Evolutionary conservation across 2,888 invertebrate species (phyloP).

Genomic region (Ophion costatus): DNA sequence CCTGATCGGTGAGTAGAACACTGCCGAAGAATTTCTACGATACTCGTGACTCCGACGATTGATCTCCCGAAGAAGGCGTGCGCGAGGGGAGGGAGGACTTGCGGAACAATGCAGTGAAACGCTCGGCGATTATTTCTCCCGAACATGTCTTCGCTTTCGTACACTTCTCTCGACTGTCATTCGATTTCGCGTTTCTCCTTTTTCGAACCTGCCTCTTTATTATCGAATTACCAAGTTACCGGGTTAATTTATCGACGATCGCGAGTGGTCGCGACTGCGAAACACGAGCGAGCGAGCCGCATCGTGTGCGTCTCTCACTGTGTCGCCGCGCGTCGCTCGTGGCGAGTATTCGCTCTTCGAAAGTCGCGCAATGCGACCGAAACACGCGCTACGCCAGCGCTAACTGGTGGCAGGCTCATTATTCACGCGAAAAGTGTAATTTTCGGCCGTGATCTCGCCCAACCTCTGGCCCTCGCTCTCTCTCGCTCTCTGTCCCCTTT

Average conservation of each 20-base stretch:
- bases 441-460: conserved; percentile 22
- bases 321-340: background rate
- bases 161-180: background rate
- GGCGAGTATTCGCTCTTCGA: conserved; percentile 54
- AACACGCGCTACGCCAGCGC: conserved; percentile 72
- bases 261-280: no score
- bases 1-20: conserved; percentile 82
- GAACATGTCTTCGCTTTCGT: conserved; percentile 1
- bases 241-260: no score
- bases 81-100: no score
- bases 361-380: conserved; percentile 67
- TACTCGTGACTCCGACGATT: background rate
- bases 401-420: conserved; percentile 68
- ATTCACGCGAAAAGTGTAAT: conserved; percentile 19
- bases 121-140: background rate
- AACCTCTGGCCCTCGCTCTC: conserved; percentile 3
- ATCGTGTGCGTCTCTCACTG: background rate
- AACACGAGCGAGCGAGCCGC: conserved; percentile 5
- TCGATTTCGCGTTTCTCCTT: background rate
- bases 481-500: no score
- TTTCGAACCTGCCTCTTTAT: no score
- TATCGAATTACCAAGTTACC: no score
- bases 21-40: background rate
- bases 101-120: no score
- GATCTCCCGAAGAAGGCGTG: no score